These are phyloP conservation scores for Rhopilema esculentum DNA, from an alignment of 30 jellyfish, hydroid and myxozoan species.

Conservation along the genomic window DNA sequence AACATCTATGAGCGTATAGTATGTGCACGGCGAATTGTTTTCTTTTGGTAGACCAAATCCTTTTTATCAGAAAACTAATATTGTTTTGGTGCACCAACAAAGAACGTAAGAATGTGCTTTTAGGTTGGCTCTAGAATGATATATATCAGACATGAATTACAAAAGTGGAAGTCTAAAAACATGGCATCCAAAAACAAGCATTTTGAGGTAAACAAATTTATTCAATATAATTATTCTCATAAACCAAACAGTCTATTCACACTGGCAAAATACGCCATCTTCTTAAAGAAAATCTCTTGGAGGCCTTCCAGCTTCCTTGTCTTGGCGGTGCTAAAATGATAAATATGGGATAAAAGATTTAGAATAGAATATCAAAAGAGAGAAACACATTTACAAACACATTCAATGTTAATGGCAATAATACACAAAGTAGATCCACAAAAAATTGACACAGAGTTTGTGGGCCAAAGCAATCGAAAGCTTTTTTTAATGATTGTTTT, in stretches of 20 bases:
- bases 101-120: too few species aligned
- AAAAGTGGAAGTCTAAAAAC: too few species aligned
- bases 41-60: too few species aligned
- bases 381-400: not conserved
- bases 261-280: not conserved
- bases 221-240: not conserved
- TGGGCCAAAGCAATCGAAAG: too few species aligned
- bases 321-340: conserved; percentile 22
- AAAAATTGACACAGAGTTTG: not conserved
- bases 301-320: conserved; percentile 35
- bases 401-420: not conserved
- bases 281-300: conserved; percentile 14
- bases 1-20: too few species aligned
- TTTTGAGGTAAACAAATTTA: not conserved
- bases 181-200: too few species aligned
- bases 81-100: too few species aligned
- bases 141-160: too few species aligned
- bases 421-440: not conserved
- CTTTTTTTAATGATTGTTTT: too few species aligned
- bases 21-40: too few species aligned
- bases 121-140: too few species aligned
- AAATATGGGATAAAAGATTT: not conserved
- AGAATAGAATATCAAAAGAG: not conserved
- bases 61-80: too few species aligned
- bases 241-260: not conserved